Base-by-base conservation (phyloP, 2,888 invertebrate genomes). In the Metellina segmentata region DNA sequence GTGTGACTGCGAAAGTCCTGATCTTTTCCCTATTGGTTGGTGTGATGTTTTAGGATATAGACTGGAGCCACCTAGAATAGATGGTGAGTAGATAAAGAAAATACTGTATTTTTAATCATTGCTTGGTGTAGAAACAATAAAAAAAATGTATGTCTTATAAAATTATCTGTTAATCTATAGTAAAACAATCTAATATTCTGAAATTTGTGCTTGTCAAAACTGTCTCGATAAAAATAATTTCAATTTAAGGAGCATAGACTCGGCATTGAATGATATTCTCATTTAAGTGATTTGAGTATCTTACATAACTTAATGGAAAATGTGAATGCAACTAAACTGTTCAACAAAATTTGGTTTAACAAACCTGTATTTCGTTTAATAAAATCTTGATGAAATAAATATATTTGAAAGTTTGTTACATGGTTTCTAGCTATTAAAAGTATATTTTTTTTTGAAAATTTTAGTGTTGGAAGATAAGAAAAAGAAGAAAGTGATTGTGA, bases 21-120 rank as follows among this genome's bases (percentile, higher is more conserved):
- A 99, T 95, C 97, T 99, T 94, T 99, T 98, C 95, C 99, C 99
- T 0, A 98, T 98, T 70, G 99, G 99, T 6, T 99, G 99, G 99
- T 98, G 98, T 95, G 97, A 98, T 94, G 96, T 98, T 91, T 98
- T 98, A n/a, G 97, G 97, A 20, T 98, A 99, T 95, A 97, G 97
- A 94, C 96, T 98, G 81, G 94, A 94, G 81, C 93, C 94, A 71
- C 94, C 94, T 13, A 88, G 91, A 20, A 11, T 61, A 11, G 86
- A 86, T 81, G 53, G 93, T 93, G 82, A 83, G 61, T 81, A 82
- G n/a, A 16, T 19, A 11, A 48, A 19, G 6, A n/a, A 75, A 13
- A n/a, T 75, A n/a, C n/a, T 19, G 11, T 20, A 11, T 20, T 13
- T 7, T 20, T 34, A 13, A 34, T 75, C 13, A 75, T 19, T 75